A percentile compares a stretch with the other conserved stretches of the same genome.
phyloP scores from a whole-genome alignment of 1,140 invertebrate genomes.

The Listronotus bonariensis region DNA sequence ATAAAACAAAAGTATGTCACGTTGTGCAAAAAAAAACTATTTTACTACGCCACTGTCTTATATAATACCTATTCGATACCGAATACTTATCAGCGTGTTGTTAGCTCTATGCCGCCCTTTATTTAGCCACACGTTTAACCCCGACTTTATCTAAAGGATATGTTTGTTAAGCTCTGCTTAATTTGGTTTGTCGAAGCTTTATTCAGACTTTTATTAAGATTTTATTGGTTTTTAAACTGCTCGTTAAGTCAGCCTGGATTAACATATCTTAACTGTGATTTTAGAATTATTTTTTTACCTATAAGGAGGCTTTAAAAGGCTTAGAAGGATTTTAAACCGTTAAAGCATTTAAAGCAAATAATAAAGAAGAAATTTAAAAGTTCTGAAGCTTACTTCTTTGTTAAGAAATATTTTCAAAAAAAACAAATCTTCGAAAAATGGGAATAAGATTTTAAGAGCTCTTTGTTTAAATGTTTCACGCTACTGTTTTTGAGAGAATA shows the following conservation, averaged over 20 bases:
- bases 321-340: too few relatives aligned
- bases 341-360: too few relatives aligned
- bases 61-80: conserved; percentile 9
- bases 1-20: too few relatives aligned
- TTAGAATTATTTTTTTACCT: not conserved
- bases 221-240: conserved; percentile 20
- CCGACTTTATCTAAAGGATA: conserved; percentile 24
- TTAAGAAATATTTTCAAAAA: too few relatives aligned
- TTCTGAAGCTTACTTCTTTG: too few relatives aligned
- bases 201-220: conserved; percentile 21
- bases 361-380: too few relatives aligned
- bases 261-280: not conserved
- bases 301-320: not conserved
- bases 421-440: too few relatives aligned
- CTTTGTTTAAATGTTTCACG: too few relatives aligned
- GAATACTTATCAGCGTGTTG: conserved; percentile 26
- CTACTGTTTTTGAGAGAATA: too few relatives aligned
- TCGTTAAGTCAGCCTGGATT: not conserved
- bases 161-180: conserved; percentile 24
- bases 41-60: conserved; percentile 18
- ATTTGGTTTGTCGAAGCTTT: conserved; percentile 14
- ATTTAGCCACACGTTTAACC: conserved; percentile 30
- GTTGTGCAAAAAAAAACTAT: too few relatives aligned
- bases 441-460: too few relatives aligned
- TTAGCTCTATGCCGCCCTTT: conserved; percentile 27